phyloP scores from a whole-genome alignment of 1,140 invertebrate species.

The Copidosoma floridanum region DNA sequence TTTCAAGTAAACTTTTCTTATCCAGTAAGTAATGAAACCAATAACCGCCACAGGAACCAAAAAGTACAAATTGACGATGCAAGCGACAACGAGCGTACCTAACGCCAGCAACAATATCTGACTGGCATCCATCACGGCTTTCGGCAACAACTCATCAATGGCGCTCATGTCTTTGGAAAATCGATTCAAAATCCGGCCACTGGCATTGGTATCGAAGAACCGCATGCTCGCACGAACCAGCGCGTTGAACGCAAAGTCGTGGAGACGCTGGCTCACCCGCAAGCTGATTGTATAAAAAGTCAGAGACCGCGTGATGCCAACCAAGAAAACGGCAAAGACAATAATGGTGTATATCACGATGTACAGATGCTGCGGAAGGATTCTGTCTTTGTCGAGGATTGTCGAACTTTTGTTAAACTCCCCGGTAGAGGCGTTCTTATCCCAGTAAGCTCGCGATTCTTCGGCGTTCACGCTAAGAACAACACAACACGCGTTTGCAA shows the following conservation, averaged over 20 bases:
- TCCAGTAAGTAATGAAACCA: constrained; percentile 67
- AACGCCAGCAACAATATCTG: constrained; percentile 65
- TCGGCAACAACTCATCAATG: constrained; percentile 85
- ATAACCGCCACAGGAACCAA: constrained; percentile 69
- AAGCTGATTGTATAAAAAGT: constrained; percentile 68
- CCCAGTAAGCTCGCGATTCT: constrained; percentile 15
- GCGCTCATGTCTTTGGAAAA: constrained; percentile 79
- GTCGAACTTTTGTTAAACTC: not conserved
- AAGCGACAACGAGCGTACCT: constrained; percentile 67
- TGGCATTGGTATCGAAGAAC: constrained; percentile 79
- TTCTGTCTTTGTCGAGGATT: constrained; percentile 6
- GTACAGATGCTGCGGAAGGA: constrained; percentile 40
- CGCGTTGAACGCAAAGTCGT: constrained; percentile 67
- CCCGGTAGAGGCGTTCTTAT: too few relatives aligned
- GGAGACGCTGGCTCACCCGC: constrained; percentile 64
- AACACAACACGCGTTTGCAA: not conserved
- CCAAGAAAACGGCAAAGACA: constrained; percentile 52
- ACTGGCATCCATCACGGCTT: constrained; percentile 74
- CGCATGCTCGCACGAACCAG: constrained; percentile 64
- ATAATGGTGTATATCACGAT: constrained; percentile 59
- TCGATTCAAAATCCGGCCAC: constrained; percentile 71
- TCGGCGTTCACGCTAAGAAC: constrained; percentile 16
- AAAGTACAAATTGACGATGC: constrained; percentile 72
- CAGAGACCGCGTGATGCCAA: constrained; percentile 56
- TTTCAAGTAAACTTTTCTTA: constrained; percentile 76